phyloP scores from a whole-genome alignment of 2,888 invertebrate species.

The Lochmaea capreae region DNA sequence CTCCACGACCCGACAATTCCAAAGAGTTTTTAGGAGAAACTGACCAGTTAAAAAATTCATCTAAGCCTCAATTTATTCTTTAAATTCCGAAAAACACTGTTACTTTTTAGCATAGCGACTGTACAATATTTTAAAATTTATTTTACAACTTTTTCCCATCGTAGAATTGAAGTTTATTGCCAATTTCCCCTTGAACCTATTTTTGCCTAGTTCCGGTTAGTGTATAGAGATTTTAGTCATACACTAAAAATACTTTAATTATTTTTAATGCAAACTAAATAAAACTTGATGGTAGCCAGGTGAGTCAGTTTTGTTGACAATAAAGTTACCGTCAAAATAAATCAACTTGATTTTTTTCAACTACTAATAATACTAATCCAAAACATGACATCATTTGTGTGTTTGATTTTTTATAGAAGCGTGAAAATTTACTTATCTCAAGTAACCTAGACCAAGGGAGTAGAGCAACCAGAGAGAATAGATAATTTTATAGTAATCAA shows the following conservation, averaged over 20 bases:
- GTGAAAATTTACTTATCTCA: no score
- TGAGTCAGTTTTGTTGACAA: constrained; percentile 6
- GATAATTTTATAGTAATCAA: no score
- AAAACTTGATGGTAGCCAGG: constrained; percentile 10
- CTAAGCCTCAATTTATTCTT: no score
- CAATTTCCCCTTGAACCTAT: constrained; percentile 21
- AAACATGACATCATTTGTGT: background rate
- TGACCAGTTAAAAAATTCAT: no score
- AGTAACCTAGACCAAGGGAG: no score
- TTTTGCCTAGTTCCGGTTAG: constrained; percentile 19
- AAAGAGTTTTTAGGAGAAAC: no score
- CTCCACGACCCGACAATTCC: no score
- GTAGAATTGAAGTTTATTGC: background rate
- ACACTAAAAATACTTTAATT: constrained; percentile 13
- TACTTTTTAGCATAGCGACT: no score
- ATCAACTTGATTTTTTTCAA: background rate
- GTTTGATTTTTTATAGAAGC: background rate
- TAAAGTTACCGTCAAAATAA: constrained; percentile 18
- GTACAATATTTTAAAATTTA: no score
- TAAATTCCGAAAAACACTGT: no score
- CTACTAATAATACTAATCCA: background rate
- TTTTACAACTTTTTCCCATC: background rate
- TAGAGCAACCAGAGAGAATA: no score
- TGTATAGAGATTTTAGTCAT: background rate
- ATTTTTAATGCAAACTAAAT: constrained; percentile 4